Base-by-base conservation (phyloP, 2,888 invertebrate genomes). In the Ryuthela nishihirai region DNA sequence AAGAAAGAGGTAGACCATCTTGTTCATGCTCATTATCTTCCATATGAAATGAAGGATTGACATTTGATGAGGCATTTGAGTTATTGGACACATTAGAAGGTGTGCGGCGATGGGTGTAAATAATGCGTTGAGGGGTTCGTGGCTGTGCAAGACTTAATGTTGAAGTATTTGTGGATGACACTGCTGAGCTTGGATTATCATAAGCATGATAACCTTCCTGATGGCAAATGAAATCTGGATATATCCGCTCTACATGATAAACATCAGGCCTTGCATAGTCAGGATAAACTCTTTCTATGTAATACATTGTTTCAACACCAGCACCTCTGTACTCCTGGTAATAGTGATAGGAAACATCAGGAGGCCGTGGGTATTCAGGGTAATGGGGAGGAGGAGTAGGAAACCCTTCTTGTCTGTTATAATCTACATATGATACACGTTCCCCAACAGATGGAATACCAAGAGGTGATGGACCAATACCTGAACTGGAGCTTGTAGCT, bases 41-140 rank as follows among this genome's bases (percentile, higher is more conserved):
- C 39, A 82, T 70, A 21, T 79, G 77, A 72, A 83, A 83, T 42
- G 78, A 80, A 36, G 83, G 83, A 73, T 82, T 84, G 21, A 82
- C 72, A 67, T 79, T 80, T 54, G 80, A 65, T 39, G 47, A 63
- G 46, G 77, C 75, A 29, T 63, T 65, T 67, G 81, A 82, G 3
- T 80, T 78, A 68, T 80, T 81, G 15, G 83, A 83, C 4, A 87
- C 83, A 69, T 87, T 87, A 0, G 88, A 87, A 0, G 87, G 84
- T 0, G 88, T 87, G 53, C 90, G 80, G 66, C 85, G 81, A 73
- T 90, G 91, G 0, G 79, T 74, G 62, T 69, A 69, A 46, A 73
- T 53, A 24, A 54, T 54, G 18, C 60, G 46, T 21, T 50, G 59
- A 32, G 54, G 62, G 18, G 63, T 58, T 25, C 67, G 62, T 12